Evolutionary conservation across 2,888 invertebrate species (phyloP), one percentile per base, ranked within the genome.

Genomic region (Drosophila hawaiiensis): DNA sequence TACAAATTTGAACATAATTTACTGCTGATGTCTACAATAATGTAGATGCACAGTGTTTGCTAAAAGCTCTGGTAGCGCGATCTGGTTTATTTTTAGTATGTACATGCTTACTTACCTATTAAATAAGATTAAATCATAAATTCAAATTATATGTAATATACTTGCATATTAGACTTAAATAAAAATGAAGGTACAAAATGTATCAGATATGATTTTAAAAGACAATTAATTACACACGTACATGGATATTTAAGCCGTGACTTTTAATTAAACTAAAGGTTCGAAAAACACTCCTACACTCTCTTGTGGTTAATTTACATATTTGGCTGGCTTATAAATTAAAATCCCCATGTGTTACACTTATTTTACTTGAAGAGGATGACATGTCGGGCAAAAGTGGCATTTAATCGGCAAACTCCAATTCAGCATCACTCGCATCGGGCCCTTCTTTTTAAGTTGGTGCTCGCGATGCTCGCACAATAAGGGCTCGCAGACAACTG

Each of bases 71-170:
- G 16, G 16, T 47, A 7, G 47, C 47, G 47, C 47, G 22, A 47
- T 47, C 47, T 47, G 47, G 47, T 47, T 47, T 25, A 47, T 47
- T 47, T 28, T 47, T 9, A n/a, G 25, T 25, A 47, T 47, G 47
- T 25, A 47, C 22, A 16, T 16, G 22, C 47, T 2, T 22, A 47
- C 4, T 22, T 22, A 47, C 47, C 7, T 47, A 47, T 9, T 47
- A 47, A 25, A 47, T 47, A 47, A 25, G 16, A 47, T 47, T 25
- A 25, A 25, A 25, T 47, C 4, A 25, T 25, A 25, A 47, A 47
- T 25, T 25, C 9, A 25, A 47, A 25, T 9, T 47, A 47, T 47
- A 25, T 28, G 47, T 47, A 47, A 47, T 25, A 25, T 47, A 47
- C 47, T 47, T 47, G 47, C 16, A 47, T 25, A 25, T 47, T 47